phyloP scores from a whole-genome alignment of 2,797 vertebrate genomes.

The Tangara arthus region DNA sequence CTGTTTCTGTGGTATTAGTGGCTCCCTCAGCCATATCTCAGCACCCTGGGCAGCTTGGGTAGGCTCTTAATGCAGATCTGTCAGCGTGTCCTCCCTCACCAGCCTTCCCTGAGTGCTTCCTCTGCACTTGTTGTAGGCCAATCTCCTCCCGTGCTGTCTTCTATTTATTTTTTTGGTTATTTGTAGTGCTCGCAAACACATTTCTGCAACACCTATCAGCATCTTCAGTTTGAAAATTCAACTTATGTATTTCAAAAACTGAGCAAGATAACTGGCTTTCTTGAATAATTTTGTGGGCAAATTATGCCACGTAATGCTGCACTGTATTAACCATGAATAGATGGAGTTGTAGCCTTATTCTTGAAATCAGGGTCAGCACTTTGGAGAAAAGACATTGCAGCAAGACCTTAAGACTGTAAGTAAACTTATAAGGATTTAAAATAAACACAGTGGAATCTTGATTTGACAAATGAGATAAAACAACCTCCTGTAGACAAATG shows the following conservation, averaged over 20 bases:
- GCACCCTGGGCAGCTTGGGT: rapidly evolving
- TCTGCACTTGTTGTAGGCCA: not conserved
- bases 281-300: not conserved
- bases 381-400: not conserved
- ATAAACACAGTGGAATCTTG: not conserved
- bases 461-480: not conserved
- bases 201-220: not conserved
- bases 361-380: not conserved
- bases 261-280: not conserved
- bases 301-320: not conserved
- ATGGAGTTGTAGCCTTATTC: not conserved
- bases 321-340: not conserved
- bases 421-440: not conserved
- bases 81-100: not conserved
- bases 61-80: rapidly evolving
- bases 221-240: not conserved
- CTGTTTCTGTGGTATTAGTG: not conserved
- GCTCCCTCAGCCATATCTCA: not conserved
- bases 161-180: not conserved
- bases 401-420: not conserved
- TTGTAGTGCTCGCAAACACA: not conserved
- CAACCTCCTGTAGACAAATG: not conserved
- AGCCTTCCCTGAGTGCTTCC: not conserved
- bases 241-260: not conserved
- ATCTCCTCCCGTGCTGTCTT: not conserved